Evolutionary conservation across 2,888 invertebrate species (phyloP).

Genomic region (Drosophila imparisetae): DNA sequence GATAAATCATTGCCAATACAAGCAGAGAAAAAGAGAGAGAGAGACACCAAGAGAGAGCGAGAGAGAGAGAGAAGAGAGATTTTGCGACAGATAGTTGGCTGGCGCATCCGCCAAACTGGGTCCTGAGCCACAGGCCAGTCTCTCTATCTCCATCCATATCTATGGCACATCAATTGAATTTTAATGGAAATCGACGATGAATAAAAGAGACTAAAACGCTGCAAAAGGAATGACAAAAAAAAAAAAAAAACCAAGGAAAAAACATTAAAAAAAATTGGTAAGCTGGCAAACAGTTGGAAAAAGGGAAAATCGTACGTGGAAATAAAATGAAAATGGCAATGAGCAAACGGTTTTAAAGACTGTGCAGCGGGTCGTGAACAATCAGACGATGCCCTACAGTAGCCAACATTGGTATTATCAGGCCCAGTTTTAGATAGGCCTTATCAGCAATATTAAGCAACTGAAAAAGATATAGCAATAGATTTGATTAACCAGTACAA

Average conservation of each 20-base stretch:
- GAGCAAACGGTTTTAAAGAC: constrained; percentile 65
- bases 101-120: constrained; percentile 58
- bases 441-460: not conserved
- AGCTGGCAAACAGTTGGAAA: constrained; percentile 63
- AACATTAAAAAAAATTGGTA: constrained; percentile 30
- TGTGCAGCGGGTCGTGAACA: constrained; percentile 62
- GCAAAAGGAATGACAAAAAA: constrained; percentile 59
- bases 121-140: constrained; percentile 21
- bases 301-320: constrained; percentile 69
- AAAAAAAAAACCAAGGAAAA: constrained; percentile 15
- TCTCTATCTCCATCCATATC: constrained; percentile 35
- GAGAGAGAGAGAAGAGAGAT: constrained; percentile 14
- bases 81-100: constrained; percentile 67
- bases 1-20: constrained; percentile 68
- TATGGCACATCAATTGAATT: constrained; percentile 78
- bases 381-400: constrained; percentile 29
- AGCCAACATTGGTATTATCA: not conserved
- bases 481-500: not conserved
- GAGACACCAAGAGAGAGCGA: not conserved
- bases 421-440: not conserved
- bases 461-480: not conserved
- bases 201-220: constrained; percentile 80
- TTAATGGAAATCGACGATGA: constrained; percentile 81
- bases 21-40: constrained; percentile 25
- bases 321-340: constrained; percentile 75